phyloP scores from a whole-genome alignment of 2,888 invertebrate genomes.

The Dysmachus trigonus region DNA sequence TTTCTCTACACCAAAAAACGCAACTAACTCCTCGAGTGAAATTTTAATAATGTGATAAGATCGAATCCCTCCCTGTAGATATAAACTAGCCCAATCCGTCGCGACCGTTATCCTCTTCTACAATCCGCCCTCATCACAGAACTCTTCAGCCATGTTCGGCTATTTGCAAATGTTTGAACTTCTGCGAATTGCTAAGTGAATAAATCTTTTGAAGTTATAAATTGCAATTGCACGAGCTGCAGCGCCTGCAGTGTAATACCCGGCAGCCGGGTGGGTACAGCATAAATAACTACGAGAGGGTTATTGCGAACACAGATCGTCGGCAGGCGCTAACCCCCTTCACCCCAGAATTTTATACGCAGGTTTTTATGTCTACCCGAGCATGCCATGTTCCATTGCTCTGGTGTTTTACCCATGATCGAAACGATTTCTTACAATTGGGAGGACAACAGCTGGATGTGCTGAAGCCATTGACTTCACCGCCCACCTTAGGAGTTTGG shows the following conservation, averaged over 20 bases:
- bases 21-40: neutral
- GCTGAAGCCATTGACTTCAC: neutral
- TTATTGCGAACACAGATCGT: slow-evolving; percentile 37
- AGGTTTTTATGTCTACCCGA: slow-evolving; percentile 7
- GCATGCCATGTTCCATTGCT: neutral
- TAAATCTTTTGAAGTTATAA: slow-evolving; percentile 29
- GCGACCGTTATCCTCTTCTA: neutral
- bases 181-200: slow-evolving; percentile 26
- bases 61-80: neutral
- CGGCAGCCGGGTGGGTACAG: neutral
- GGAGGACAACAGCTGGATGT: neutral
- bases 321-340: neutral
- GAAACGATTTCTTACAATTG: neutral
- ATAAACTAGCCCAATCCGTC: neutral
- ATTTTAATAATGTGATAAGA: neutral
- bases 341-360: slow-evolving; percentile 15
- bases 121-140: neutral
- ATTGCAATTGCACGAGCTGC: slow-evolving; percentile 5
- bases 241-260: neutral
- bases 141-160: neutral
- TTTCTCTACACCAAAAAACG: neutral
- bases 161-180: slow-evolving; percentile 19
- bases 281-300: slow-evolving; percentile 24
- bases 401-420: neutral
- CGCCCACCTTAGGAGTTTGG: neutral